Conservation (phyloP, 2,888 invertebrate genomes). For the Amiota communis region DNA sequence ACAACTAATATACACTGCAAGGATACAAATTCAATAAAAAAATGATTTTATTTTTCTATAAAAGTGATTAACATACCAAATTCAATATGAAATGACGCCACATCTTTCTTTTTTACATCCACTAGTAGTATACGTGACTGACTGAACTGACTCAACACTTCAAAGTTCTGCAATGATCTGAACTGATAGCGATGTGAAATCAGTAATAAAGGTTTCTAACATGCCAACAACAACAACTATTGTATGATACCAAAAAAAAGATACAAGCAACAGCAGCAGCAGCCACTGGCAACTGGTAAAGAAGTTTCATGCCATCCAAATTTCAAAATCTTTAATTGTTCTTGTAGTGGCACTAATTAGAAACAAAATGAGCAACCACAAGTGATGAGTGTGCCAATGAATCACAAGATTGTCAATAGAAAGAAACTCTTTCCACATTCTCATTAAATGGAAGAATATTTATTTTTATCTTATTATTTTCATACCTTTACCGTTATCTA, state of each 20-base stretch:
- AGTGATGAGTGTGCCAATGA: too few relatives aligned
- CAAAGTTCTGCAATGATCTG: slow-evolving; percentile 51
- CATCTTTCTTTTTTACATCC: too few relatives aligned
- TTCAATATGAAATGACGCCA: too few relatives aligned
- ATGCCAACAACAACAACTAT: slow-evolving; percentile 2
- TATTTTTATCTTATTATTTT: too few relatives aligned
- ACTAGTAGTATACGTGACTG: neutral
- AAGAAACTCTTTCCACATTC: too few relatives aligned
- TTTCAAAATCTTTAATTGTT: too few relatives aligned
- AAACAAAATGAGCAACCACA: too few relatives aligned
- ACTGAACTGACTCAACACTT: slow-evolving; percentile 36
- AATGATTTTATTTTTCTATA: neutral
- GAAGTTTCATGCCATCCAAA: neutral
- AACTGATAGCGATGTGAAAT: slow-evolving; percentile 45
- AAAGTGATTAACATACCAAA: too few relatives aligned
- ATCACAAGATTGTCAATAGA: too few relatives aligned
- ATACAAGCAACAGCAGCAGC: slow-evolving; percentile 32
- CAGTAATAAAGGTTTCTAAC: slow-evolving; percentile 37
- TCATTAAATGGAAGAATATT: too few relatives aligned
- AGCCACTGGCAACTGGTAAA: slow-evolving; percentile 12
- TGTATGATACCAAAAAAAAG: slow-evolving; percentile 43
- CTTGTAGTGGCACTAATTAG: too few relatives aligned
- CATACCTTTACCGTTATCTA: neutral
- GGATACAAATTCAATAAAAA: neutral
- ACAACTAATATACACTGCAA: neutral